Evolutionary conservation across 2,113 vertebrate genomes (phyloP), one percentile per base, ranked within the genome.

Genomic region (Patagioenas fasciata): DNA sequence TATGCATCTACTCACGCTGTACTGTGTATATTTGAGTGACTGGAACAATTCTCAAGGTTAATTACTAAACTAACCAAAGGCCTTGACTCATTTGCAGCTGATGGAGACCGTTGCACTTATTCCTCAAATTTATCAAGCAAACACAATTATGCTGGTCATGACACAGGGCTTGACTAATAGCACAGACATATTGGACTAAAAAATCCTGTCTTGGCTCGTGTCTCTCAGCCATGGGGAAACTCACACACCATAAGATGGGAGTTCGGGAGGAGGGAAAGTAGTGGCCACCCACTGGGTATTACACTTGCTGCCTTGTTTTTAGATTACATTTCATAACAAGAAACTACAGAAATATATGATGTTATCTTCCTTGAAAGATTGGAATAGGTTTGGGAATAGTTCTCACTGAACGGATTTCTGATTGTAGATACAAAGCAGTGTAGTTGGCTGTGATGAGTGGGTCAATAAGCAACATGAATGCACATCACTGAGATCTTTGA

Each of bases 21-120:
- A 56, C 47, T 88, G 51, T 72, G 74, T 88, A 44, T 53, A 62
- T 94, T 82, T 95, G 90, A 93, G 64, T n/a, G 67, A 95, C 73
- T 94, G 93, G 66, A 95, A 89, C 38, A 80, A 65, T 77, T 95
- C 83, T 86, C 9, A 21, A 88, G 95, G 95, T 96, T 96, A 97
- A 97, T 97, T 95, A 89, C 83, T 91, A 60, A 85, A 79, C 85
- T 91, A 96, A 89, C 79, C 57, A 82, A 88, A 94, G 78, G 70
- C 73, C 91, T 83, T 78, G 74, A 87, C 78, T 94, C 65, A 61
- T 91, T 88, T 79, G 85, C 56, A 94, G 50, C 38, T 89, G 88
- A 91, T 91, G 74, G 47, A 94, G 53, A 84, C 28, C 25, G 18
- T n/a, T 79, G 75, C 70, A 89, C 31, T 84, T 89, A 73, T 50